These are phyloP conservation scores for Dascillus cervinus DNA, from an alignment of 2,888 invertebrate genomes.

Conservation along the genomic window DNA sequence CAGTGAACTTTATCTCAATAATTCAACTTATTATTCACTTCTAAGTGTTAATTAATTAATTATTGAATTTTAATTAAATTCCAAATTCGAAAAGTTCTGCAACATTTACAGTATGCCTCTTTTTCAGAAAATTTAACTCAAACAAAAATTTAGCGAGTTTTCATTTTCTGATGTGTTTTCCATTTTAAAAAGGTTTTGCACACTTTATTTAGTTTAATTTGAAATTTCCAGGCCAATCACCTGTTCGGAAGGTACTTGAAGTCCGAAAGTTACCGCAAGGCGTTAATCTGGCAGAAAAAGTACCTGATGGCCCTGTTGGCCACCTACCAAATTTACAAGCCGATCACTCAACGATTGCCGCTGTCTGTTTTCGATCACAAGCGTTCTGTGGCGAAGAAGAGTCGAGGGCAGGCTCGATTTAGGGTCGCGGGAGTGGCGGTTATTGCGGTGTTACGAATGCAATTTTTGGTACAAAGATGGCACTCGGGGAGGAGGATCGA, in stretches of 20 bases:
- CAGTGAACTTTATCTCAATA: slow-evolving; percentile 1
- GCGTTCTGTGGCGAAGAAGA: slow-evolving; percentile 2
- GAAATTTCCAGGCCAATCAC: slow-evolving; percentile 51
- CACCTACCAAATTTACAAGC: slow-evolving; percentile 31
- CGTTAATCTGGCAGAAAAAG: slow-evolving; percentile 83
- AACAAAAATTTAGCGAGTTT: too few species aligned
- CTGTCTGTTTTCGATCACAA: too few species aligned
- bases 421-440: slow-evolving; percentile 49
- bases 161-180: too few species aligned
- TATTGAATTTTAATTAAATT: too few species aligned
- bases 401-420: slow-evolving; percentile 48
- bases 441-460: slow-evolving; percentile 57
- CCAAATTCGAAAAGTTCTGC: too few species aligned
- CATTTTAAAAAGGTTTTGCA: too few species aligned
- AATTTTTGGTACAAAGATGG: slow-evolving; percentile 57
- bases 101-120: too few species aligned
- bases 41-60: too few species aligned
- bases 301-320: slow-evolving; percentile 67
- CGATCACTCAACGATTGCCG: slow-evolving; percentile 10
- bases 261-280: slow-evolving; percentile 79
- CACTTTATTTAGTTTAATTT: too few species aligned
- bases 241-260: slow-evolving; percentile 64
- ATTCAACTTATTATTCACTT: slow-evolving; percentile 1
- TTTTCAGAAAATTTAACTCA: too few species aligned
- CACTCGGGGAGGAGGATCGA: slow-evolving; percentile 43